phyloP scores from a whole-genome alignment of 2,113 vertebrate genomes.

The Bubo bubo region DNA sequence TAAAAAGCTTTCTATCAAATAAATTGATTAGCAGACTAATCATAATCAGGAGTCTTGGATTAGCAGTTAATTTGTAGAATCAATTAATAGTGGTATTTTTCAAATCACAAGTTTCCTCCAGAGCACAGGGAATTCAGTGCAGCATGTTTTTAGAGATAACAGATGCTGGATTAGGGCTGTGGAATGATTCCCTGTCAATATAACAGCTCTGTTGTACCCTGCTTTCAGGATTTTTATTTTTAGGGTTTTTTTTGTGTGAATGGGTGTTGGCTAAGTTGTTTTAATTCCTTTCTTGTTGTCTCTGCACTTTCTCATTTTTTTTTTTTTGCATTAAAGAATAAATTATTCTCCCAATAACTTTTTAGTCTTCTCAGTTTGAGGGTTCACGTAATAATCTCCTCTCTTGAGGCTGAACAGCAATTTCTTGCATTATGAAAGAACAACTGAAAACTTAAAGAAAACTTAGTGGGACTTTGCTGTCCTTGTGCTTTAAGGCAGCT shows the following conservation, averaged over 20 bases:
- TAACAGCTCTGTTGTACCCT: not conserved
- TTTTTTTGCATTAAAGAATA: not conserved
- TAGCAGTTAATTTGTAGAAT: slow-evolving; percentile 71
- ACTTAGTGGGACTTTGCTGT: not conserved
- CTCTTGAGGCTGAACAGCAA: rapidly evolving
- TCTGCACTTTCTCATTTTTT: not conserved
- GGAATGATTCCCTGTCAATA: not conserved
- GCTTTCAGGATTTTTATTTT: not conserved
- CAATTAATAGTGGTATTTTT: slow-evolving; percentile 66
- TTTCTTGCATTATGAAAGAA: not conserved
- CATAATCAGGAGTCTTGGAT: slow-evolving; percentile 65
- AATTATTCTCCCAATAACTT: not conserved
- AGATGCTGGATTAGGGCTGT: not conserved
- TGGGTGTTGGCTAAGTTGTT: not conserved
- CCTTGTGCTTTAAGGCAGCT: not conserved
- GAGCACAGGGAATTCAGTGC: slow-evolving; percentile 27
- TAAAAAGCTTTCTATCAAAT: slow-evolving; percentile 66
- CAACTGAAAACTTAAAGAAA: not conserved
- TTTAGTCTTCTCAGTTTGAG: not conserved
- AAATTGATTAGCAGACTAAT: slow-evolving; percentile 71
- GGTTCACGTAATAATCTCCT: not conserved
- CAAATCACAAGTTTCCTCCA: slow-evolving; percentile 9
- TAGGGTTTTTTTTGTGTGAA: not conserved
- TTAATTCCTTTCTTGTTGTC: not conserved
- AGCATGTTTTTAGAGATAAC: slow-evolving; percentile 46